These are phyloP conservation scores for Morus bassanus DNA, from an alignment of 2,797 vertebrate species.

Conservation along the genomic window DNA sequence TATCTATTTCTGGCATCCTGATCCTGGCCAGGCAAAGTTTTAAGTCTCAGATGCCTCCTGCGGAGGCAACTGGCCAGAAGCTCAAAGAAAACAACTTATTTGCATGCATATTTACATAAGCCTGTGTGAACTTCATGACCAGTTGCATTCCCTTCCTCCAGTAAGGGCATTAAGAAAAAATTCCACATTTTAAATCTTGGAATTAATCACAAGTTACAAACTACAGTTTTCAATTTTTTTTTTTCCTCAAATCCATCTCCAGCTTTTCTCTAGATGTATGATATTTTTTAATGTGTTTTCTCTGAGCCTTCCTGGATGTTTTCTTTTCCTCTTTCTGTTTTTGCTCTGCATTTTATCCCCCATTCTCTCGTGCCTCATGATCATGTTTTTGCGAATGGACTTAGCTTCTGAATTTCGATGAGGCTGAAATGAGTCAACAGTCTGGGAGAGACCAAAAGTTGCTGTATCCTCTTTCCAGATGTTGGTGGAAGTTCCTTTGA, in stretches of 20 bases:
- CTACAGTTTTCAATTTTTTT: neutral
- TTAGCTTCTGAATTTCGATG: slow-evolving; percentile 50
- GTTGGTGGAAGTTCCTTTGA: slow-evolving; percentile 43
- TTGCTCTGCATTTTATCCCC: neutral
- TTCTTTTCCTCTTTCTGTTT: slow-evolving; percentile 23
- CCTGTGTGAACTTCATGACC: slow-evolving; percentile 62
- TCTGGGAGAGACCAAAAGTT: slow-evolving; percentile 47
- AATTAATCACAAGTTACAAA: slow-evolving; percentile 39
- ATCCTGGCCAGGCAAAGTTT: neutral
- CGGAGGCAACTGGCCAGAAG: slow-evolving; percentile 39
- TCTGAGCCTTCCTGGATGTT: neutral
- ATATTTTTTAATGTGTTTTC: neutral
- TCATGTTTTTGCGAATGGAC: slow-evolving; percentile 10
- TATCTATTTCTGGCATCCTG: slow-evolving; percentile 13
- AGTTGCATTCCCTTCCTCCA: slow-evolving; percentile 40
- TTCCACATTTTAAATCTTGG: slow-evolving; percentile 39
- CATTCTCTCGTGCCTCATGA: neutral
- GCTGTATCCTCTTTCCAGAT: slow-evolving; percentile 41
- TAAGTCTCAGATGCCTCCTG: slow-evolving; percentile 23
- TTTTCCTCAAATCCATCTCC: neutral
- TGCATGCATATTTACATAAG: slow-evolving; percentile 58
- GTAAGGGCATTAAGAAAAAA: slow-evolving; percentile 49
- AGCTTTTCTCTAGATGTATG: neutral
- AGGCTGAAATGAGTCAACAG: slow-evolving; percentile 30
- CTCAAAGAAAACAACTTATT: slow-evolving; percentile 55